These are phyloP conservation scores for Cyrtorhinus lividipennis DNA, from an alignment of 1,140 invertebrate species.

Conservation along the genomic window DNA sequence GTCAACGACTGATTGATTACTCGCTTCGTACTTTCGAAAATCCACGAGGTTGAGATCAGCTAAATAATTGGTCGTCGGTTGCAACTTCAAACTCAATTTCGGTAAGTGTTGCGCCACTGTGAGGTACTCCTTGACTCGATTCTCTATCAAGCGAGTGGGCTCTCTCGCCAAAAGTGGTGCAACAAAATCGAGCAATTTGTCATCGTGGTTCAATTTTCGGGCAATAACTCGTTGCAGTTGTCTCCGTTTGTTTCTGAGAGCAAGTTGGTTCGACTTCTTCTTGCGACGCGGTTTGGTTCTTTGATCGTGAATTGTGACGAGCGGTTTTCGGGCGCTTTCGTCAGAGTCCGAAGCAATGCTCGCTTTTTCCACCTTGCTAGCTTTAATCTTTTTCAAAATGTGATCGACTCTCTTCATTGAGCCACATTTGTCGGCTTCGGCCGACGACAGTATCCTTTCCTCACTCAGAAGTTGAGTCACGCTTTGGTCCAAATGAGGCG, in stretches of 20 bases:
- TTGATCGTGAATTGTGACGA: not conserved
- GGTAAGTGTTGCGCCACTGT: not conserved
- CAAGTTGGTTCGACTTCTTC: not conserved
- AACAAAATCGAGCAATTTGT: not conserved
- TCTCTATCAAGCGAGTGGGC: not conserved
- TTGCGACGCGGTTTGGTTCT: not conserved
- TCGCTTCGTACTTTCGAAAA: not conserved
- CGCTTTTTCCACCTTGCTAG: not conserved
- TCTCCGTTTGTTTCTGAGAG: not conserved
- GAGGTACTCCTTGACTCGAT: not conserved
- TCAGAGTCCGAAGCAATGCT: not conserved
- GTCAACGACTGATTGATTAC: not conserved
- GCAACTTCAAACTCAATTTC: not conserved
- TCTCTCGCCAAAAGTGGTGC: not conserved
- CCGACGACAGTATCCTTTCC: too few relatives aligned
- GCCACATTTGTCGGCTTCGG: not conserved
- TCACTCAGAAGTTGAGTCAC: not conserved
- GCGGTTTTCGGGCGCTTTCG: not conserved
- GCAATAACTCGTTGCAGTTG: not conserved
- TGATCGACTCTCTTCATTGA: not conserved
- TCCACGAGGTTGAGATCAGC: not conserved
- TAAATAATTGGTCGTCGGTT: not conserved
- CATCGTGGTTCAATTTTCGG: not conserved
- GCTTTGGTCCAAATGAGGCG: not conserved
- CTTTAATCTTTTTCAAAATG: not conserved